A percentile compares a stretch with the other conserved stretches of the same genome.
Conservation (phyloP, 2,113 vertebrate genomes). For the Anarhynchus alexandrinus region DNA sequence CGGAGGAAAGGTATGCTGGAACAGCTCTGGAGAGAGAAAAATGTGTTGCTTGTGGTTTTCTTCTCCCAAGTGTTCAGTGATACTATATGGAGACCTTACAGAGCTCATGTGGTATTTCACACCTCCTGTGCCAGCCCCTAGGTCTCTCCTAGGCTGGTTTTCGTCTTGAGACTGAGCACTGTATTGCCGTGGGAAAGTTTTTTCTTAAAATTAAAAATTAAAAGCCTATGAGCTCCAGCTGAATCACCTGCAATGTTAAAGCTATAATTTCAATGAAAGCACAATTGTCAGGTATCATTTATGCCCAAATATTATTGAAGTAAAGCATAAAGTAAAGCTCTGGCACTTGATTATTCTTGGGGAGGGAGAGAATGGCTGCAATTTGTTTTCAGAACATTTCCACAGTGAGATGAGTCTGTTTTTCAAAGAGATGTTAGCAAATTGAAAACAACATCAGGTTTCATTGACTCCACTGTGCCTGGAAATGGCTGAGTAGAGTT, state of each 20-base stretch:
- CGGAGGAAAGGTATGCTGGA: neutral
- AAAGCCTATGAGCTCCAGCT: neutral
- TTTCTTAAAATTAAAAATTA: neutral
- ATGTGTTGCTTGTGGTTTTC: neutral
- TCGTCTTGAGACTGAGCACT: neutral
- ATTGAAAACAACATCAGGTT: conserved; percentile 17
- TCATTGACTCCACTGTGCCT: conserved; percentile 1
- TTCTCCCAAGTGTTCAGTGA: neutral
- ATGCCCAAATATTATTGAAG: neutral
- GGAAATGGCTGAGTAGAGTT: neutral
- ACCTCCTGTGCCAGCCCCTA: neutral
- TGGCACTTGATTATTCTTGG: neutral
- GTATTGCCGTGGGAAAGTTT: neutral
- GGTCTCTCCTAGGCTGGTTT: neutral
- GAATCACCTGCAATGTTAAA: neutral
- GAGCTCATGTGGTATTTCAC: neutral
- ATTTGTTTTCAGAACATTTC: neutral
- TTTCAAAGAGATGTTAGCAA: neutral
- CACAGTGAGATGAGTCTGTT: neutral
- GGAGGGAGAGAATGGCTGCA: neutral
- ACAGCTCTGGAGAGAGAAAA: neutral
- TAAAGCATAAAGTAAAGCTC: neutral
- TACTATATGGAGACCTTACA: neutral
- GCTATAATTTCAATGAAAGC: neutral
- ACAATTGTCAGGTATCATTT: neutral